Evolutionary conservation across 2,888 invertebrate species (phyloP).

Genomic region (Pseudococcus jackbeardsleyi): DNA sequence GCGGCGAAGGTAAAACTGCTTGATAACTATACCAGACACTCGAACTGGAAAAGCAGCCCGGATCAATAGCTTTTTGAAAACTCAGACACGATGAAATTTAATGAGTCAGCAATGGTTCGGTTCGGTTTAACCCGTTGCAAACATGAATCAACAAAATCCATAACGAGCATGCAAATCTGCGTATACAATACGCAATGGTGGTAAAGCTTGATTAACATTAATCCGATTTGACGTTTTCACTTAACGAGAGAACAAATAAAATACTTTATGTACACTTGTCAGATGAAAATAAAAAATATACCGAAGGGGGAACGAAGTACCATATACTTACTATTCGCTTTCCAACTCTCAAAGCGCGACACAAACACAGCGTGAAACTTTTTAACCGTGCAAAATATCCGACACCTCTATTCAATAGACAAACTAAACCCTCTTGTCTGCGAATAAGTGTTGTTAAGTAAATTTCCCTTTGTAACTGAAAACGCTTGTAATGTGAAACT

Average conservation of each 20-base stretch:
- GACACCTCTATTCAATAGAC: conserved; percentile 48
- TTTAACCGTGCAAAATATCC: conserved; percentile 43
- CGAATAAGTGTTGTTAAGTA: conserved; percentile 46
- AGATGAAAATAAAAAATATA: conserved; percentile 44
- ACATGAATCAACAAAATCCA: conserved; percentile 39
- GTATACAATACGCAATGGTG: conserved; percentile 31
- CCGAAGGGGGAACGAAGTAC: neutral
- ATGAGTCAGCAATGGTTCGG: conserved; percentile 30
- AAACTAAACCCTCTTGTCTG: conserved; percentile 48
- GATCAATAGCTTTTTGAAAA: conserved; percentile 45
- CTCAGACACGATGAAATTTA: conserved; percentile 42
- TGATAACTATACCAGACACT: conserved; percentile 16
- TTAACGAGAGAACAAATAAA: conserved; percentile 63
- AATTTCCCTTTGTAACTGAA: conserved; percentile 40
- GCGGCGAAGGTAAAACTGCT: neutral
- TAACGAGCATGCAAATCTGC: conserved; percentile 49
- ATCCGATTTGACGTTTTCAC: conserved; percentile 62
- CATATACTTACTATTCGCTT: neutral
- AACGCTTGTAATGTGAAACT: conserved; percentile 42
- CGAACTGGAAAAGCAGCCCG: neutral
- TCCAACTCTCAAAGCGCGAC: conserved; percentile 8
- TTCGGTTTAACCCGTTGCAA: conserved; percentile 8
- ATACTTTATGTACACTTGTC: conserved; percentile 60
- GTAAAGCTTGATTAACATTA: conserved; percentile 60
- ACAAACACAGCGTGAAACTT: conserved; percentile 42